Percentiles rank a stretch among this genome's conserved stretches.
phyloP scores from a whole-genome alignment of 2,888 invertebrate species.

The Conomelus anceps region DNA sequence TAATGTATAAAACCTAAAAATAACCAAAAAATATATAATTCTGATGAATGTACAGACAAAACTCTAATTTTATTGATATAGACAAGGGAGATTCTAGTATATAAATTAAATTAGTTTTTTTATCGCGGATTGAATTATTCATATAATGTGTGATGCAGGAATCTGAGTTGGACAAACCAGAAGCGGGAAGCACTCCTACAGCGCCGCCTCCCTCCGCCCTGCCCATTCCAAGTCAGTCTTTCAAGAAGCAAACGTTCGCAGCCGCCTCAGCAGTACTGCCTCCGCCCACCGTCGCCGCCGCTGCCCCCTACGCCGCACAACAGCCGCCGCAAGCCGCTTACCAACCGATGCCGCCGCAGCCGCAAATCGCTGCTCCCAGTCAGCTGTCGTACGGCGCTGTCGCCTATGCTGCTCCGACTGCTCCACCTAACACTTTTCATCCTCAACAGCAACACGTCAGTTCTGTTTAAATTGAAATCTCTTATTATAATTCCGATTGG shows the following conservation, averaged over 20 bases:
- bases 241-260: conserved; percentile 74
- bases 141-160: conserved; percentile 56
- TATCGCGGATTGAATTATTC: conserved; percentile 44
- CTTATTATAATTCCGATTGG: too few species aligned
- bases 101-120: not conserved
- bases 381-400: conserved; percentile 18
- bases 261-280: conserved; percentile 34
- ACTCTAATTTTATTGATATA: too few species aligned
- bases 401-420: conserved; percentile 22
- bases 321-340: not conserved
- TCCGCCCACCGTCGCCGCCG: conserved; percentile 20
- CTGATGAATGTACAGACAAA: too few species aligned
- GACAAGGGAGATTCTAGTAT: not conserved
- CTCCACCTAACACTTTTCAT: not conserved
- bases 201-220: conserved; percentile 24
- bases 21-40: too few species aligned
- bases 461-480: not conserved
- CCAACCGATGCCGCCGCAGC: conserved; percentile 4
- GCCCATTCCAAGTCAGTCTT: conserved; percentile 71
- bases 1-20: too few species aligned
- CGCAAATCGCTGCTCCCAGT: conserved; percentile 24
- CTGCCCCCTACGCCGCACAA: not conserved
- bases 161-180: conserved; percentile 74
- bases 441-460: not conserved
- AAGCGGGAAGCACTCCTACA: conserved; percentile 43